phyloP scores from a whole-genome alignment of 2,113 vertebrate species.

The Panurus biarmicus region DNA sequence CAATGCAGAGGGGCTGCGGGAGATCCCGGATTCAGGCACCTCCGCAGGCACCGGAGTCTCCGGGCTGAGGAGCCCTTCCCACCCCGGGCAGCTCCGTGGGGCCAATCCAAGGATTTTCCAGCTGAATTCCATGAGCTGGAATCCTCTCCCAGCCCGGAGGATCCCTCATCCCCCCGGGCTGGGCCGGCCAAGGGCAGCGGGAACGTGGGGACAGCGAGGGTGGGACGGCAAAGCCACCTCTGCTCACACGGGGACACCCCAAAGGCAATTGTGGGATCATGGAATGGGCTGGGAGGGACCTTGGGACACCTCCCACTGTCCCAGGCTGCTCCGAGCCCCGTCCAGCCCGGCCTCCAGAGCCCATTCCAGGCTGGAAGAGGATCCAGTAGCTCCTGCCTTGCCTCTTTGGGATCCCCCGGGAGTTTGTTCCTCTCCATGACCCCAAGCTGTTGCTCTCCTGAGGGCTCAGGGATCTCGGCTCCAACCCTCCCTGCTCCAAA shows the following conservation, averaged over 20 bases:
- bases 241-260: fast-evolving
- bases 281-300: not conserved
- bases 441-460: not conserved
- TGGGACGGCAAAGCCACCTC: not conserved
- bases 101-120: not conserved
- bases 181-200: fast-evolving
- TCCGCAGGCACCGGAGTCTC: not conserved
- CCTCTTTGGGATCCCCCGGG: not conserved
- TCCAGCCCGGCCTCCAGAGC: not conserved
- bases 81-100: fast-evolving
- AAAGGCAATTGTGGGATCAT: fast-evolving
- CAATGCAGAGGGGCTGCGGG: slow-evolving; percentile 14
- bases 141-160: not conserved
- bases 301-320: fast-evolving
- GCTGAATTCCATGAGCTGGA: not conserved
- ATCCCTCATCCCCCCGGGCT: not conserved
- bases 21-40: not conserved
- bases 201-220: fast-evolving
- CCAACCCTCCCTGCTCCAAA: not conserved
- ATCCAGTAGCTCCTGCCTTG: not conserved
- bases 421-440: not conserved
- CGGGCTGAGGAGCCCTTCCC: not conserved
- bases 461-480: not conserved
- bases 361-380: not conserved
- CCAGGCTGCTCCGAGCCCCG: not conserved